Evolutionary conservation across 2,888 invertebrate species (phyloP), one percentile per base, ranked within the genome.

Genomic region (Drosophila borealis): DNA sequence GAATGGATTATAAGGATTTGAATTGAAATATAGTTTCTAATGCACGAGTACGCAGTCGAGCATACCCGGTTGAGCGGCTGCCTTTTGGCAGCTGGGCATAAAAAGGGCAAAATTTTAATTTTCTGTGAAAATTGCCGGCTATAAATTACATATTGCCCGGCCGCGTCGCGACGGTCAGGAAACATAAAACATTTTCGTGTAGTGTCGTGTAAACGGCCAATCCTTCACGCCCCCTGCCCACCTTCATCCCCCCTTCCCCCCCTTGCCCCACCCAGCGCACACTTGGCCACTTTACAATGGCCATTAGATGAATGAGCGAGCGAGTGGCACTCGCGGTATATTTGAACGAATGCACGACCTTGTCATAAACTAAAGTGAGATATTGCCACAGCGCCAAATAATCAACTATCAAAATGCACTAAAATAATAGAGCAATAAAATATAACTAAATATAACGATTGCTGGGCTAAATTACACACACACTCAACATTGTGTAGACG

Each of bases 161-260:
- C 48, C 63, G 51, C 64, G 64, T 29, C 51, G 66, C 55, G 6
- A 42, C 70, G 63, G 39, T 19, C 63, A 54, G 63, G 63, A 66
- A 76, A 73, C 80, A 78, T 78, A 78, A 80, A 78, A 78, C 73
- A 80, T 80, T 80, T 77, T 80, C 63, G 57, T 80, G 80, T 80
- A 59, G 77, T 80, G 77, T 70, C 80, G 80, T 76, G 80, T 67
- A 77, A 80, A 78, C 76, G 72, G 50, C 41, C 53, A 63, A 46
- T 21, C 11, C 44, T 36, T 49, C 36, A 29, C 13, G 21, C n/a
- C 9, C 10, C 17, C 37, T 9, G 17, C 17, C 17, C 17, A 17
- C 17, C 17, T 17, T 1, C 2, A 17, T 17, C 17, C 2, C 1
- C 17, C 17, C 13, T 13, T 4, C 2, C 1, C 13, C 2, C 4